Conservation (phyloP, 2,888 invertebrate genomes). For the Aquatica leii region DNA sequence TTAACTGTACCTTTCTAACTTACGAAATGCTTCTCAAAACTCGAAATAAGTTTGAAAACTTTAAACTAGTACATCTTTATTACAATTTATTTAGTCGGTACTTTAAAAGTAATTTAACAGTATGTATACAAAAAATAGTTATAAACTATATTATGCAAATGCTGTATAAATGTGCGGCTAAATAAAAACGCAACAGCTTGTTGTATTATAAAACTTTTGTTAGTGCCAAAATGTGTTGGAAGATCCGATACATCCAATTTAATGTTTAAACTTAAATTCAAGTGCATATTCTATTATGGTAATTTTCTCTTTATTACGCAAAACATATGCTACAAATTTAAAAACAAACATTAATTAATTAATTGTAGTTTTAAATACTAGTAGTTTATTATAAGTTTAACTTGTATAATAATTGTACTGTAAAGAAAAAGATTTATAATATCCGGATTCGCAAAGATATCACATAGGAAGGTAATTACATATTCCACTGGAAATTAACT, state of each 20-base stretch:
- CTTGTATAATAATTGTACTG: no score
- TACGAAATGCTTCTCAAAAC: no score
- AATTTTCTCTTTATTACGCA: constrained; percentile 1
- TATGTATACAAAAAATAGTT: no score
- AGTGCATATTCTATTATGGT: background rate
- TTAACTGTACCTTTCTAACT: no score
- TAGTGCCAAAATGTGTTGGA: background rate
- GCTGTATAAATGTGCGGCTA: no score
- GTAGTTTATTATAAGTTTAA: no score
- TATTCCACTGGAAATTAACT: constrained; percentile 7
- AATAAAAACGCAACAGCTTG: background rate
- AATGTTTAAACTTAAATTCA: background rate
- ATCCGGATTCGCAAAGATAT: background rate
- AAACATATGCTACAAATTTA: background rate
- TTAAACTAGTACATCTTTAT: no score
- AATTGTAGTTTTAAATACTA: no score
- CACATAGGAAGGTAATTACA: background rate
- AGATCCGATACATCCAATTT: background rate
- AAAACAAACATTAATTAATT: background rate
- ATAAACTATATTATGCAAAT: no score
- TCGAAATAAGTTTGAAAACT: no score
- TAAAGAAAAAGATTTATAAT: background rate
- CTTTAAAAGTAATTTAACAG: no score
- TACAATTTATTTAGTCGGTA: no score
- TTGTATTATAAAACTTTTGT: background rate